Percentiles rank a stretch among this genome's conserved stretches.
phyloP scores from a whole-genome alignment of 2,797 vertebrate species.

The Protosalanx chinensis region DNA sequence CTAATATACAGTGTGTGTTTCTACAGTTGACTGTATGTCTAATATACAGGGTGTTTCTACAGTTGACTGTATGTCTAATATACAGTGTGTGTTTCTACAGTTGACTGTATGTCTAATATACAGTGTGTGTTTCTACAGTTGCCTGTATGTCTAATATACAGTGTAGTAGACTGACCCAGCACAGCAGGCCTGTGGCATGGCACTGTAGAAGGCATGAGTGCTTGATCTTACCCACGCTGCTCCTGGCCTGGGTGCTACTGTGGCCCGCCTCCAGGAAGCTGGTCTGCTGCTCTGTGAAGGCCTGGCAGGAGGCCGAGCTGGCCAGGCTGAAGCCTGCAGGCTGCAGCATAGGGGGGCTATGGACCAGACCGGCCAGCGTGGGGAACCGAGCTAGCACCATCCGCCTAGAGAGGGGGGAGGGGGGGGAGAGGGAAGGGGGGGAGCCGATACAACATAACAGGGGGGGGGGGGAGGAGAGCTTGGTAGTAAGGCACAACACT shows the following conservation, averaged over 20 bases:
- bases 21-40: too few relatives aligned
- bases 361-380: slow-evolving; percentile 77
- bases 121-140: too few relatives aligned
- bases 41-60: too few relatives aligned
- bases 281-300: slow-evolving; percentile 81
- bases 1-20: too few relatives aligned
- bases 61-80: too few relatives aligned
- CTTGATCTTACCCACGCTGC: slow-evolving; percentile 74
- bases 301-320: slow-evolving; percentile 77
- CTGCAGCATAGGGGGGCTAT: slow-evolving; percentile 72
- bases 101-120: too few relatives aligned
- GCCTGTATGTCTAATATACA: too few relatives aligned
- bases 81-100: too few relatives aligned
- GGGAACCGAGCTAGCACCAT: slow-evolving; percentile 82
- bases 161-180: too few relatives aligned
- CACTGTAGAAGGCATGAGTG: slow-evolving; percentile 14
- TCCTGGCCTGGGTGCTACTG: slow-evolving; percentile 74
- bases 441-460: slow-evolving; percentile 49
- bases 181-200: too few relatives aligned
- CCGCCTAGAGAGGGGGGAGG: slow-evolving; percentile 63
- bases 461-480: slow-evolving; percentile 6
- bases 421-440: background rate
- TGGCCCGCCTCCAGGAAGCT: slow-evolving; percentile 78
- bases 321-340: slow-evolving; percentile 74
- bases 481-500: slow-evolving; percentile 7